Evolutionary conservation across 2,888 invertebrate genomes (phyloP).

Genomic region (Dolichopus griseipennis): DNA sequence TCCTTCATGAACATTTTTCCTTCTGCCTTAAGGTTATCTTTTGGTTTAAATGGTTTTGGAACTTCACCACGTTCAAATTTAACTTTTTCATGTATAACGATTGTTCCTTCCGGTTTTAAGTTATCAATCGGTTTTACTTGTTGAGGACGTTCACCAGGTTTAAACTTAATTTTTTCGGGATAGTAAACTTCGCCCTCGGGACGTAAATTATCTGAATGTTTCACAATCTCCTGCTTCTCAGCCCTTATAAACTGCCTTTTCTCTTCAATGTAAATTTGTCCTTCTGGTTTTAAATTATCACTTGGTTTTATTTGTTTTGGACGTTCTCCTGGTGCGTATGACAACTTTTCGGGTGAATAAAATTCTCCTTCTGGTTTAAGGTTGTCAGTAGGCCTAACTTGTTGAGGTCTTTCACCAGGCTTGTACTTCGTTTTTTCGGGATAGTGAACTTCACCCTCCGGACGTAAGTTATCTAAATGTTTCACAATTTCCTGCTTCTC

Average conservation of each 20-base stretch:
- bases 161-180: constrained; percentile 44
- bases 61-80: constrained; percentile 43
- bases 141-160: constrained; percentile 45
- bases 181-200: constrained; percentile 52
- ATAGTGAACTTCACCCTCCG: constrained; percentile 35
- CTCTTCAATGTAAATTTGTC: constrained; percentile 47
- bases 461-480: constrained; percentile 42
- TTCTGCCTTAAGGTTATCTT: constrained; percentile 28
- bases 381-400: constrained; percentile 49
- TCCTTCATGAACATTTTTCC: constrained; percentile 47
- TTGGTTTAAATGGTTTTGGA: constrained; percentile 28
- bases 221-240: constrained; percentile 43
- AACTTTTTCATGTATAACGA: constrained; percentile 30
- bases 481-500: constrained; percentile 39
- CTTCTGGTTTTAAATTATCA: constrained; percentile 52
- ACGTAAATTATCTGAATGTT: constrained; percentile 46
- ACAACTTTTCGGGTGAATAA: constrained; percentile 38
- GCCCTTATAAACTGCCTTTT: constrained; percentile 43
- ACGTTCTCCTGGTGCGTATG: constrained; percentile 43
- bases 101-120: constrained; percentile 39
- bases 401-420: constrained; percentile 42
- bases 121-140: constrained; percentile 43
- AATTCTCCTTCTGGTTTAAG: constrained; percentile 51
- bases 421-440: constrained; percentile 32
- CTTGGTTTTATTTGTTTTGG: constrained; percentile 45